Conservation (phyloP, 2,888 invertebrate species). For the Caenorhabditis becei region DNA sequence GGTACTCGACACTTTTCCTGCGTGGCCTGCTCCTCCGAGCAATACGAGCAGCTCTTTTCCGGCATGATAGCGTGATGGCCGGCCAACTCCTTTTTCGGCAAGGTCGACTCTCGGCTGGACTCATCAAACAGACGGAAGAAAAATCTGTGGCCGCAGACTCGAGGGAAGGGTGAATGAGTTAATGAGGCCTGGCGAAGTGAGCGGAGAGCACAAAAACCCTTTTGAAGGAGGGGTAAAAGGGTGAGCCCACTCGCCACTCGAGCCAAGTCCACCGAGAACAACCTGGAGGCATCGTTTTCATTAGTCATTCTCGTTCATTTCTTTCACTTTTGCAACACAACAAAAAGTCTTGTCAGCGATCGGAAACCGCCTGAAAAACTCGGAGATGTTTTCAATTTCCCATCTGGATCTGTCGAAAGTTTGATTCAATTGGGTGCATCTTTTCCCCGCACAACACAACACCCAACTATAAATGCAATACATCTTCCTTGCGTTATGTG, state of each 20-base stretch:
- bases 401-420: constrained; percentile 22
- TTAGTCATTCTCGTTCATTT: not conserved
- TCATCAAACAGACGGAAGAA: constrained; percentile 3
- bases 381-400: constrained; percentile 23
- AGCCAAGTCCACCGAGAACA: constrained; percentile 9
- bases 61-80: constrained; percentile 54
- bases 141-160: constrained; percentile 26
- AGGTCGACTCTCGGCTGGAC: constrained; percentile 3
- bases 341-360: not conserved
- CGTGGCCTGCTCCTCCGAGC: not conserved
- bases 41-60: constrained; percentile 28
- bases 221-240: constrained; percentile 11
- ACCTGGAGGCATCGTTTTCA: not conserved
- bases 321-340: not conserved
- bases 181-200: constrained; percentile 28
- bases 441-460: constrained; percentile 38
- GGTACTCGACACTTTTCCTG: constrained; percentile 44
- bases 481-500: constrained; percentile 36
- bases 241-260: not conserved
- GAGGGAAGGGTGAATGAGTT: constrained; percentile 41
- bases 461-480: constrained; percentile 26
- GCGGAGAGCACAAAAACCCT: constrained; percentile 14
- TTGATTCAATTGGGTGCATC: constrained; percentile 51
- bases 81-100: constrained; percentile 2
- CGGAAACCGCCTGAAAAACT: not conserved